A percentile compares a stretch with the other conserved stretches of the same genome.
Evolutionary conservation across 2,113 vertebrate genomes (phyloP).

Genomic region (Rhombomys opimus): DNA sequence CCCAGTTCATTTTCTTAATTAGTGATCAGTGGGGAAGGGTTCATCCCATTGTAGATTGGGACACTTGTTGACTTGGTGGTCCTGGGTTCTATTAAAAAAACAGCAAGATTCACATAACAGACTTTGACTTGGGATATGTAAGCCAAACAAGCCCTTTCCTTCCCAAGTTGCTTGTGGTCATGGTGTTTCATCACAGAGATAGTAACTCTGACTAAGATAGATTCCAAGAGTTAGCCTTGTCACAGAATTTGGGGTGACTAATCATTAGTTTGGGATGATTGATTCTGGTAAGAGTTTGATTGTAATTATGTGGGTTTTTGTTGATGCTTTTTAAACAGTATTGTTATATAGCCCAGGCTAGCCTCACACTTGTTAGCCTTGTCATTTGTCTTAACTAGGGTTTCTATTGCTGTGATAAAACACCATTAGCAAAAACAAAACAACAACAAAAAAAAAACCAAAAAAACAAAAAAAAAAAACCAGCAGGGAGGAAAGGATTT

Average conservation of each 20-base stretch:
- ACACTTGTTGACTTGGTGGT: background rate
- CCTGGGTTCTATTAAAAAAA: background rate
- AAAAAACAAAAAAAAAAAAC: background rate
- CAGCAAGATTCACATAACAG: background rate
- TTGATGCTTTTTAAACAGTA: background rate
- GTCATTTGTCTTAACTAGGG: background rate
- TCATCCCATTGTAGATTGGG: background rate
- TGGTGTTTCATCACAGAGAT: background rate
- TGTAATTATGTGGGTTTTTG: background rate
- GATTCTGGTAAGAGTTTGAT: background rate
- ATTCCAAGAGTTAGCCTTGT: conserved; percentile 32
- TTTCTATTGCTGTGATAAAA: background rate
- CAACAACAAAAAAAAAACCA: background rate
- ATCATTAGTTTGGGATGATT: background rate
- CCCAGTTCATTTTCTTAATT: background rate
- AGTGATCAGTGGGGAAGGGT: background rate
- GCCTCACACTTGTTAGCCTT: background rate
- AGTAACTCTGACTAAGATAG: background rate
- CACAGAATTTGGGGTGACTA: background rate
- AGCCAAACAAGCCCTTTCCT: background rate
- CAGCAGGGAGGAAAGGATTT: background rate
- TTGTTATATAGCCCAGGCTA: background rate
- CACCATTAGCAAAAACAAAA: background rate
- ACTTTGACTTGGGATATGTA: background rate
- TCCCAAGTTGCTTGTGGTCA: background rate